phyloP scores from a whole-genome alignment of 2,113 vertebrate species.

The Proterorhinus semilunaris region DNA sequence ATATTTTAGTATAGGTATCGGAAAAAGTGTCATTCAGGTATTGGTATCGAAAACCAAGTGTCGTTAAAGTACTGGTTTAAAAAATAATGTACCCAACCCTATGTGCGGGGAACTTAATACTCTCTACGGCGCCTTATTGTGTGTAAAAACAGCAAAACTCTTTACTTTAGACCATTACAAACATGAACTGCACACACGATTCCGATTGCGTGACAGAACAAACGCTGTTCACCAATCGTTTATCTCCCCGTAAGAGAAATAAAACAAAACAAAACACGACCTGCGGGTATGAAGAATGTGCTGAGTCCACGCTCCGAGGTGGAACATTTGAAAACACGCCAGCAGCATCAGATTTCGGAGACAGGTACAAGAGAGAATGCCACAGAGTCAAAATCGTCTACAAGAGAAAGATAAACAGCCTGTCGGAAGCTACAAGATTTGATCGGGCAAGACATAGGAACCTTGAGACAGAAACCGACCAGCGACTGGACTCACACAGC shows the following conservation, averaged over 20 bases:
- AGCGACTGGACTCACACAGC: background rate
- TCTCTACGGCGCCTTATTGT: too few species aligned
- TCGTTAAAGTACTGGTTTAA: too few species aligned
- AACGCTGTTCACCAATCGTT: background rate
- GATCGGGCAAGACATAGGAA: slow-evolving; percentile 13
- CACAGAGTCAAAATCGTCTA: background rate
- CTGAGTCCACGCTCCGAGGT: background rate
- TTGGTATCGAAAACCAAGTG: too few species aligned
- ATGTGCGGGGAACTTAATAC: too few species aligned
- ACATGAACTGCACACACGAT: too few species aligned
- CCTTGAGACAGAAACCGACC: slow-evolving; percentile 13
- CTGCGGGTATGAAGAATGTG: background rate
- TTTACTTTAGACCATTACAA: too few species aligned
- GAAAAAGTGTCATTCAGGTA: too few species aligned
- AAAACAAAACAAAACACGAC: background rate
- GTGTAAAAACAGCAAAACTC: too few species aligned
- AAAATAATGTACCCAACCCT: too few species aligned
- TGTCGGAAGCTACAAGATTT: slow-evolving; percentile 1
- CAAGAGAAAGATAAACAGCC: slow-evolving; percentile 2
- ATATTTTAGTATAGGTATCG: too few species aligned
- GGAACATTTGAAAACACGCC: background rate
- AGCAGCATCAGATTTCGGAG: slow-evolving; percentile 2
- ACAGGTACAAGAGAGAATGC: background rate
- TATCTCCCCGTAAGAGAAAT: background rate
- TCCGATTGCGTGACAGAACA: too few species aligned